Evolutionary conservation across 2,888 invertebrate genomes (phyloP), one percentile per base, ranked within the genome.

Genomic region (Lepidochrysops patricia): DNA sequence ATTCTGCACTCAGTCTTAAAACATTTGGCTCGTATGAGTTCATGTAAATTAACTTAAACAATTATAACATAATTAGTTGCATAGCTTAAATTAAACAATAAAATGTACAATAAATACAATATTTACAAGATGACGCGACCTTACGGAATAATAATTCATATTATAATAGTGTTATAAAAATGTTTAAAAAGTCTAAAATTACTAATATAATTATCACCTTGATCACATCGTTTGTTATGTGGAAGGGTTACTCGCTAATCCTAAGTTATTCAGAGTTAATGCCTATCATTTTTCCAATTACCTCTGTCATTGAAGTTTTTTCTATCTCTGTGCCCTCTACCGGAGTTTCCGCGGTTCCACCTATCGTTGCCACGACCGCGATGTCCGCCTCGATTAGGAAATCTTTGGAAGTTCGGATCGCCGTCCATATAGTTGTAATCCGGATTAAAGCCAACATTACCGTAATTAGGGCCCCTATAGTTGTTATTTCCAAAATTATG

Each of bases 271-370:
- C 68, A 70, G 63, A 68, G 35, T 57, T 85, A 91, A 73, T 90
- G 90, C 64, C 91, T 89, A 71, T 90, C 89, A 72, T 86, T 79
- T 73, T 89, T 82, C 91, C 90, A 79, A 82, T 84, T 74, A 74
- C 91, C 71, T 72, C 91, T 70, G 76, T 91, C 77, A 79, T 81
- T 79, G 79, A 81, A 77, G 77, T 90, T 79, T 80, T 91, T 79
- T 73, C 91, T 68, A 66, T 89, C 78, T 74, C 89, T 74, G 72
- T 89, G 82, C 62, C 90, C 85, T 73, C 91, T 75, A 57, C 84
- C 80, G 61, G 83, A 76, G 66, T 83, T 80, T 35, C 85, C 89
- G 23, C 85, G 82, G 67, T 85, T 89, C 84, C 89, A 89, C 15
- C 86, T 73, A 63, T 89, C 89, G 63, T 82, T 86, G 25, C 82